A percentile compares a stretch with the other conserved stretches of the same genome.
Evolutionary conservation across 1,140 invertebrate genomes (phyloP).

Genomic region (Nautilus pompilius): DNA sequence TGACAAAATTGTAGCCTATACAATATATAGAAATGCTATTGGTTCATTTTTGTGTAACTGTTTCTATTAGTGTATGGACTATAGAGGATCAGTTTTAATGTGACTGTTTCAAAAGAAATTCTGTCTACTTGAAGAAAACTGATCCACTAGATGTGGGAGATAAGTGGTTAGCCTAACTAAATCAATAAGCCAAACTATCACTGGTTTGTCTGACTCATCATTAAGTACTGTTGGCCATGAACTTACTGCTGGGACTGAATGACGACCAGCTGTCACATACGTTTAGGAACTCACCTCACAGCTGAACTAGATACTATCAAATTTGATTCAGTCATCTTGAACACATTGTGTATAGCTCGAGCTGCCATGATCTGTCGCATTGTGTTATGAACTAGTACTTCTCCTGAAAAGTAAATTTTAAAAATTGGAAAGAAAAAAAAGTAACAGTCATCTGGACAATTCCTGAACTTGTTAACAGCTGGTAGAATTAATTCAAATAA

Average conservation of each 20-base stretch:
- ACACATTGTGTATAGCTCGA: slow-evolving; percentile 58
- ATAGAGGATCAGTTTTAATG: too few relatives aligned
- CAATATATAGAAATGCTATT: too few relatives aligned
- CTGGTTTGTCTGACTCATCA: neutral
- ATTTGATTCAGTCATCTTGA: slow-evolving; percentile 57
- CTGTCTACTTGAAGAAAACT: neutral
- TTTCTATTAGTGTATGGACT: too few relatives aligned
- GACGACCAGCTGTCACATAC: neutral
- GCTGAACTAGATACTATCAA: slow-evolving; percentile 52
- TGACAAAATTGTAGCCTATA: too few relatives aligned
- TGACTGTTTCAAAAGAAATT: neutral
- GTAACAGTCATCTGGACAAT: neutral
- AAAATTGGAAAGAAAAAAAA: neutral
- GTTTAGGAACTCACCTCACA: slow-evolving; percentile 43
- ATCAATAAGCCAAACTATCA: neutral
- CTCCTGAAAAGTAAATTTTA: slow-evolving; percentile 37
- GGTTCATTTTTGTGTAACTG: too few relatives aligned
- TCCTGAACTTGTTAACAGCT: neutral
- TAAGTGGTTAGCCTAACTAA: neutral
- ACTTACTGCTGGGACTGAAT: neutral
- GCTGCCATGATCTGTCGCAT: slow-evolving; percentile 59
- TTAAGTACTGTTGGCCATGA: neutral
- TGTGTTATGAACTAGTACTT: slow-evolving; percentile 55
- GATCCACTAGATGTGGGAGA: too few relatives aligned
- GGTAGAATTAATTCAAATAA: neutral